These are phyloP conservation scores for Cryptotermes secundus DNA, from an alignment of 1,140 invertebrate genomes.

Conservation along the genomic window DNA sequence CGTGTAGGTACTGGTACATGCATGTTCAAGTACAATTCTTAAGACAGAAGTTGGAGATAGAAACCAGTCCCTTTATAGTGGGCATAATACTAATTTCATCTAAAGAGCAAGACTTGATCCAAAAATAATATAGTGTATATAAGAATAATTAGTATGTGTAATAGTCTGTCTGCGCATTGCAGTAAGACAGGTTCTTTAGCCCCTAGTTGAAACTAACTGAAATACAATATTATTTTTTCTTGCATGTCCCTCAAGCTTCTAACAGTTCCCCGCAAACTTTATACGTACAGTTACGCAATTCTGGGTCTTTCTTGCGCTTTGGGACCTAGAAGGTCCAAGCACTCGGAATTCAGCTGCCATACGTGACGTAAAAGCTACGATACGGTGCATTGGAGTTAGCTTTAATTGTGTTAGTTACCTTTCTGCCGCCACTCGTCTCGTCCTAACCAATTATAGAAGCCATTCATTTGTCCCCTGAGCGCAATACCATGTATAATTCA, in stretches of 20 bases:
- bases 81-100: too few relatives aligned
- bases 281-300: neutral
- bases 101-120: too few relatives aligned
- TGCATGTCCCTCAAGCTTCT: neutral
- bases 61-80: too few relatives aligned
- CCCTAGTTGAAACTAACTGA: neutral
- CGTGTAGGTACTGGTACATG: too few relatives aligned
- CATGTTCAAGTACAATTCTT: too few relatives aligned
- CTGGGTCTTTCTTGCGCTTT: neutral
- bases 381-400: slow-evolving; percentile 4
- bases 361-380: neutral
- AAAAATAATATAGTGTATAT: too few relatives aligned
- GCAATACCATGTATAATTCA: slow-evolving; percentile 5
- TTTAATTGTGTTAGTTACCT: slow-evolving; percentile 20
- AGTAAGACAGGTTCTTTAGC: neutral
- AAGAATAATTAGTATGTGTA: too few relatives aligned
- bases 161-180: too few relatives aligned
- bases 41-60: too few relatives aligned
- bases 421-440: neutral
- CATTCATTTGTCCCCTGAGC: slow-evolving; percentile 14
- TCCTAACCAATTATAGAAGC: neutral
- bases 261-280: neutral
- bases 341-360: neutral
- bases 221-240: neutral
- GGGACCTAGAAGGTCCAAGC: neutral